Conservation (phyloP, 1,140 invertebrate species). For the Saxidomus purpurata region DNA sequence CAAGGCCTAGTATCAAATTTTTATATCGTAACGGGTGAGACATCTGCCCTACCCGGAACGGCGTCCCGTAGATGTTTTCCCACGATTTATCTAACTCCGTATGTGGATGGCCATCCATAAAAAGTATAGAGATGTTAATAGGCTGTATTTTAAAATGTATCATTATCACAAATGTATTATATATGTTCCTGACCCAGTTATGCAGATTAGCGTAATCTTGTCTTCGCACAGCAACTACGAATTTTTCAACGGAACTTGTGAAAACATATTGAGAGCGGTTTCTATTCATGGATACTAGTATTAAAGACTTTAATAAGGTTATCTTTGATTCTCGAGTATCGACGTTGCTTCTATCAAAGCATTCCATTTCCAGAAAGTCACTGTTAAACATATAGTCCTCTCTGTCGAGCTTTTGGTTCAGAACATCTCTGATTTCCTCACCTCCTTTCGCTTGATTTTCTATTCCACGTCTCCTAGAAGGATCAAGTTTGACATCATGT, state of each 20-base stretch:
- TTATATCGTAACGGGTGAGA: constrained; percentile 57
- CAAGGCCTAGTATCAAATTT: constrained; percentile 75
- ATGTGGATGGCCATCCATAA: constrained; percentile 81
- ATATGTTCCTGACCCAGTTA: constrained; percentile 83
- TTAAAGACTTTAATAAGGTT: background rate
- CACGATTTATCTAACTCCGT: constrained; percentile 79
- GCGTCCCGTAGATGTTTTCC: constrained; percentile 73
- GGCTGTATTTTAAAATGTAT: constrained; percentile 76
- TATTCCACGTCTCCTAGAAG: background rate
- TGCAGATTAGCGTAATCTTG: constrained; percentile 84
- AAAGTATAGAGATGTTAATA: constrained; percentile 75
- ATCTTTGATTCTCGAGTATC: background rate
- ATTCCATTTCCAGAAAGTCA: constrained; percentile 20
- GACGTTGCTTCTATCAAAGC: background rate
- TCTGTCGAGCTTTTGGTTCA: background rate
- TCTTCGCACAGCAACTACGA: constrained; percentile 68
- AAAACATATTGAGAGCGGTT: background rate
- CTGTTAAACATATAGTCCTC: background rate
- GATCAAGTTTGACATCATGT: constrained; percentile 11
- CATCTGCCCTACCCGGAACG: constrained; percentile 65
- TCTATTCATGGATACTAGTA: background rate
- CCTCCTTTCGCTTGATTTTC: background rate
- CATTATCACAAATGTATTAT: constrained; percentile 82
- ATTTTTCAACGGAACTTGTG: background rate
- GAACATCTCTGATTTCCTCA: background rate